Evolutionary conservation across 1,140 invertebrate species (phyloP).

Genomic region (Adoxophyes honmai): DNA sequence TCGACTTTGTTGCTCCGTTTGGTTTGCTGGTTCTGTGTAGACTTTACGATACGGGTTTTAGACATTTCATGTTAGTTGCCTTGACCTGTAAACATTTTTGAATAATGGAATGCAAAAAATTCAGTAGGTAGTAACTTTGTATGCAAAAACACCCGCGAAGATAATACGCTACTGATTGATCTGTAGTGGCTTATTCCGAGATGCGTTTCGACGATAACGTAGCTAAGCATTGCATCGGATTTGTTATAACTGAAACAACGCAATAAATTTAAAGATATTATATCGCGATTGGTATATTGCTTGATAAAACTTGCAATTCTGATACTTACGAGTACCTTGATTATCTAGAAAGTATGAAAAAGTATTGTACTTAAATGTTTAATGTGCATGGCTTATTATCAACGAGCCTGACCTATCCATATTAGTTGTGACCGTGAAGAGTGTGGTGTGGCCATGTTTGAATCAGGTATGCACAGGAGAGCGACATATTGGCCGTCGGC

Average conservation of each 20-base stretch:
- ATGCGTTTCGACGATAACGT: constrained; percentile 2
- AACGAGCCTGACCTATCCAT: background rate
- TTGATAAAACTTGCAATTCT: background rate
- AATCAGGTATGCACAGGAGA: background rate
- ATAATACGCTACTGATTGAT: background rate
- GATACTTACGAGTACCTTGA: background rate
- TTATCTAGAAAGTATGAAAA: background rate
- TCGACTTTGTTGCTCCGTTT: background rate
- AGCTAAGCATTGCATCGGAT: background rate
- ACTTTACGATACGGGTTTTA: too few species aligned
- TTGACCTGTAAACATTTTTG: too few species aligned
- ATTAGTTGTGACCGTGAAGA: background rate
- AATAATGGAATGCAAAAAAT: too few species aligned
- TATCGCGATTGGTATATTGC: background rate
- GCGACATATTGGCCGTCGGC: background rate
- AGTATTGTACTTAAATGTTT: background rate
- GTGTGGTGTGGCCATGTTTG: background rate
- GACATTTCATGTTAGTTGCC: too few species aligned
- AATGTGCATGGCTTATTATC: background rate
- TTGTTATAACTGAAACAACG: constrained; percentile 2
- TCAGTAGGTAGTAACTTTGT: too few species aligned
- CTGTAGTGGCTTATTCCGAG: background rate
- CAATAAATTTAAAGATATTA: background rate
- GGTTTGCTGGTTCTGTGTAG: background rate
- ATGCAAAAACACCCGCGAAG: background rate